These are phyloP conservation scores for Anguilla megastoma DNA, from an alignment of 2,797 vertebrate species.

Conservation along the genomic window DNA sequence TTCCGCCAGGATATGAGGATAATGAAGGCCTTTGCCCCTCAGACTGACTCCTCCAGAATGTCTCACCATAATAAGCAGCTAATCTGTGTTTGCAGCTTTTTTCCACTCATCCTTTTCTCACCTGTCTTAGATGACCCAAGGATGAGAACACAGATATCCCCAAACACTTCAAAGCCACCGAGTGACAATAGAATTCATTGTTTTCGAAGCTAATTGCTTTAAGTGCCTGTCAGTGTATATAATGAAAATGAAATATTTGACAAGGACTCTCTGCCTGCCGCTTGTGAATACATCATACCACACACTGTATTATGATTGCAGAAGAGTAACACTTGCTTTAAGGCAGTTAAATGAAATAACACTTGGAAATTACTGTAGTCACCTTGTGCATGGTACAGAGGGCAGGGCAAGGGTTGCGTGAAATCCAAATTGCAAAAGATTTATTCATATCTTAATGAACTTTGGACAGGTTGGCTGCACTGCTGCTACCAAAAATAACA, in stretches of 20 bases:
- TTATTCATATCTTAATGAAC: slow-evolving; percentile 47
- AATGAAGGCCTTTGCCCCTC: slow-evolving; percentile 59
- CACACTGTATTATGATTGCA: neutral
- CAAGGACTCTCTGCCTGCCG: slow-evolving; percentile 13
- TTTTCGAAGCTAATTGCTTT: slow-evolving; percentile 60
- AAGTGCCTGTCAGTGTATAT: slow-evolving; percentile 20
- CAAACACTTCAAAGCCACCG: slow-evolving; percentile 58
- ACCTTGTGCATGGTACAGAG: slow-evolving; percentile 52
- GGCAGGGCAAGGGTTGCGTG: slow-evolving; percentile 44
- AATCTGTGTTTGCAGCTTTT: slow-evolving; percentile 54
- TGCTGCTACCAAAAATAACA: slow-evolving; percentile 34
- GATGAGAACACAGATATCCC: slow-evolving; percentile 26
- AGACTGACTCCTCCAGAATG: slow-evolving; percentile 52
- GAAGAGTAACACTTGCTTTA: slow-evolving; percentile 16
- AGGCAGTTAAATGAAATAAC: slow-evolving; percentile 49
- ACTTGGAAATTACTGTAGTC: slow-evolving; percentile 47
- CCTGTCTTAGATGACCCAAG: slow-evolving; percentile 60
- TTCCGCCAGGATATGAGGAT: slow-evolving; percentile 57
- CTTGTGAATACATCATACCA: neutral
- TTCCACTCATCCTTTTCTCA: slow-evolving; percentile 48
- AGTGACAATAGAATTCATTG: slow-evolving; percentile 70
- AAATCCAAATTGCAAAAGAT: slow-evolving; percentile 52
- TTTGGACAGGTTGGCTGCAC: slow-evolving; percentile 37
- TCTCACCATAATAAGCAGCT: slow-evolving; percentile 68
- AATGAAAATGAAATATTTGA: slow-evolving; percentile 26